Evolutionary conservation across 2,888 invertebrate species (phyloP), one percentile per base, ranked within the genome.

Genomic region (Smittia sp.): DNA sequence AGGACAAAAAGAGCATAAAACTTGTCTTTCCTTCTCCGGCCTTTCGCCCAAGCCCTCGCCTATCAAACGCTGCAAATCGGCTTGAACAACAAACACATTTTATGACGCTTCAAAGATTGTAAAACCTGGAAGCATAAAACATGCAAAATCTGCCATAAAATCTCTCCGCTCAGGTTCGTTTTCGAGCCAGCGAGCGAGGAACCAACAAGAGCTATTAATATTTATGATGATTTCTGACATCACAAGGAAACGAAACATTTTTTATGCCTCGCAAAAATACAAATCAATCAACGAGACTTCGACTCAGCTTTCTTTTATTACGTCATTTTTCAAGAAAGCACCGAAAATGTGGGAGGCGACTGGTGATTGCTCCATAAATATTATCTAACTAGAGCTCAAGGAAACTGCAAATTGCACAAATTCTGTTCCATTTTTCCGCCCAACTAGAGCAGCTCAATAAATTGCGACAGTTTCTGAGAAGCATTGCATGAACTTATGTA

Each of bases 161-260:
- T 22, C 24, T 54, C 20, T 52, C 4, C 22, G 58, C 15, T 46
- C 46, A 46, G 58, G 58, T 58, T 18, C 9, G 7, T 58, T 58
- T 4, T n/a, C n/a, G n/a, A n/a, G n/a, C n/a, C 46, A 11, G 2
- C 22, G 9, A 58, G 6, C 58, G 13, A 1, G 18, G 22, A 22
- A 20, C 58, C 58, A 22, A 58, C 58, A n/a, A 22, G 58, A n/a
- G 62, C 72, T 62, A 72, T 72, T 72, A 72, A 72, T 24, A 72
- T 72, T 72, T 72, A 72, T 72, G 72, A 72, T 72, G 72, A 72
- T 70, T 70, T 52, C 54, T 72, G 72, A 72, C 62, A 62, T 32
- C 54, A 63, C 11, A 72, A 22, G 32, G 22, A 58, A 38, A 27
- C n/a, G 27, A 38, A 32, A 20, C 25, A 38, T 39, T 72, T 72